Evolutionary conservation across 2,113 vertebrate species (phyloP), one percentile per base, ranked within the genome.

Genomic region (Malurus alboscapulatus): DNA sequence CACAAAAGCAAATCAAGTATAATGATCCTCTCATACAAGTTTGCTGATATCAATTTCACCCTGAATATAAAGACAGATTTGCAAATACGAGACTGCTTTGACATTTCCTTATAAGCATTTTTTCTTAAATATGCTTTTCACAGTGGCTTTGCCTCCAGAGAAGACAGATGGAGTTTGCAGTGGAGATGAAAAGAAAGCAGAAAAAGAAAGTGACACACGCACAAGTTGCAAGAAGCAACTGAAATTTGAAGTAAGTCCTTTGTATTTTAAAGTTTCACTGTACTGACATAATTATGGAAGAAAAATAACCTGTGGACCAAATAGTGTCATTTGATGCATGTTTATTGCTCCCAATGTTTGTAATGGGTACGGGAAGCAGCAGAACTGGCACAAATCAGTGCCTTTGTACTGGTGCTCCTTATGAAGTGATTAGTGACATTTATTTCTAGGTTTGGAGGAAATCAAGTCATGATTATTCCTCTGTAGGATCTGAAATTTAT

Each of bases 111-210:
- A 65, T 92, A 66, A 95, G 61, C 34, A 27, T 76, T 94, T 92
- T 91, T 71, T 77, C 77, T 93, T 94, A 87, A 94, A 92, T 91
- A 67, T 72, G 72, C 71, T 83, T 79, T 93, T 92, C 48, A 1
- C 97, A 99, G 99, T 99, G 98, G 99, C 99, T 96, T 98, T 99
- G 95, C 99, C 99, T 51, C 99, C 99, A 5, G 99, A 99, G 98
- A 99, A 99, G 98, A 98, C 97, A 34, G 98, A 98, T 81, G 98
- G 98, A 94, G 97, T 98, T 95, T 98, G 98, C 92, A 98, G 97
- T 50, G 95, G 96, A 68, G 98, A 99, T 96, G 98, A 98, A 97
- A 99, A 99, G 98, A 98, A 98, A 97, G 97, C 97, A 92, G 98
- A 98, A 93, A 98, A 98, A 93, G 97, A 97, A 77, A 96, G 92